Conservation (phyloP, 2,113 vertebrate species). For the Herpailurus yagouaroundi region DNA sequence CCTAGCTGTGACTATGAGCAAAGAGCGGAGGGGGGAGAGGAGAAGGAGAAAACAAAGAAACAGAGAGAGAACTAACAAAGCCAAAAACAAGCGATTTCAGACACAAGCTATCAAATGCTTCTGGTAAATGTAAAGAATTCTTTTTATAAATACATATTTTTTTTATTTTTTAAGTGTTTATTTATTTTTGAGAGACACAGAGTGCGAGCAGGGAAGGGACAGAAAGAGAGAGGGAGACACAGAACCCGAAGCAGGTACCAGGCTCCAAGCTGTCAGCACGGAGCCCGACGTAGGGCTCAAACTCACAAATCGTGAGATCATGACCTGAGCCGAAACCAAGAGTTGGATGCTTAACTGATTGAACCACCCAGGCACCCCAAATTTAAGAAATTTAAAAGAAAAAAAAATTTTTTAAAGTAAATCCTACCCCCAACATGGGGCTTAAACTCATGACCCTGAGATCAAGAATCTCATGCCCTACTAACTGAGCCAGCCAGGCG, state of each 20-base stretch:
- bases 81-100: neutral
- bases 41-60: slow-evolving; percentile 42
- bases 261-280: too few relatives aligned
- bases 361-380: too few relatives aligned
- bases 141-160: neutral
- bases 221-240: too few relatives aligned
- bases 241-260: too few relatives aligned
- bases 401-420: neutral
- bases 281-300: too few relatives aligned
- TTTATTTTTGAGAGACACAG: too few relatives aligned
- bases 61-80: neutral
- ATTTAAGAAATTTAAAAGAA: too few relatives aligned
- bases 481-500: neutral
- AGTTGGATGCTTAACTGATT: too few relatives aligned
- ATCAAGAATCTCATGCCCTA: neutral
- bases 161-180: neutral
- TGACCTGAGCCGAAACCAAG: too few relatives aligned
- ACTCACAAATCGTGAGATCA: too few relatives aligned
- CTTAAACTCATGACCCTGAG: neutral
- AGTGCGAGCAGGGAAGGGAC: too few relatives aligned
- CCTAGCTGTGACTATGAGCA: slow-evolving; percentile 24
- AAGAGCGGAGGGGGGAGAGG: neutral
- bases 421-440: neutral
- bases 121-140: neutral
- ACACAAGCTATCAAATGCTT: neutral